Conservation (phyloP, 2,888 invertebrate genomes). For the Scaptomyza polygonia region DNA sequence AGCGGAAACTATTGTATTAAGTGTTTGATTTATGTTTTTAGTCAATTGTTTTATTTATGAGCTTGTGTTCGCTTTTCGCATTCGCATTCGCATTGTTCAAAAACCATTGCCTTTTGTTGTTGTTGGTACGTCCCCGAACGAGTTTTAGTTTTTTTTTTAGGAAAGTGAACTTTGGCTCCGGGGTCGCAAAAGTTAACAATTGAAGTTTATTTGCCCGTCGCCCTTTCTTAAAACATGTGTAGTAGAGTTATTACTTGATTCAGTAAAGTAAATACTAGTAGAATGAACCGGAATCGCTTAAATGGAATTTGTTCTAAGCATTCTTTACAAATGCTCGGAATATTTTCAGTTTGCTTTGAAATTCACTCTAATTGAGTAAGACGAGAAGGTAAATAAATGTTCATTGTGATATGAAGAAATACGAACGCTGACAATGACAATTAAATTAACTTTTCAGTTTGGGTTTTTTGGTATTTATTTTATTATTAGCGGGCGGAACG, state of each 20-base stretch:
- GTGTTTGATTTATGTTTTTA: constrained; percentile 78
- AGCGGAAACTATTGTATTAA: constrained; percentile 80
- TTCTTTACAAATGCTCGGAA: constrained; percentile 1
- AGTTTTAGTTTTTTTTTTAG: constrained; percentile 36
- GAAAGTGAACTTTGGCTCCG: constrained; percentile 49
- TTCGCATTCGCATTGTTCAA: constrained; percentile 42
- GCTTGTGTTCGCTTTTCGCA: constrained; percentile 23
- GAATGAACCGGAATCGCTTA: constrained; percentile 19
- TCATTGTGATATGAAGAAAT: neutral
- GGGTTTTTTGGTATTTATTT: neutral
- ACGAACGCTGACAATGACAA: neutral
- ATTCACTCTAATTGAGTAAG: constrained; percentile 26
- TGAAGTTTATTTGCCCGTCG: constrained; percentile 49
- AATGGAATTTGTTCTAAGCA: constrained; percentile 34
- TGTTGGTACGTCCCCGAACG: constrained; percentile 38
- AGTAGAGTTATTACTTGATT: constrained; percentile 14
- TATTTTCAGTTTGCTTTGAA: neutral
- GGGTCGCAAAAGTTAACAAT: constrained; percentile 54
- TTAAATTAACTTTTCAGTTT: too few relatives aligned
- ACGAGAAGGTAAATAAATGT: neutral
- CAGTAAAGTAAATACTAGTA: constrained; percentile 10
- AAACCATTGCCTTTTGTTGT: constrained; percentile 7
- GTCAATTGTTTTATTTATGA: constrained; percentile 80
- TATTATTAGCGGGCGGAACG: neutral
- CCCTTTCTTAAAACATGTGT: constrained; percentile 7